These are phyloP conservation scores for Leguminivora glycinivorella DNA, from an alignment of 1,140 invertebrate genomes.

Conservation along the genomic window DNA sequence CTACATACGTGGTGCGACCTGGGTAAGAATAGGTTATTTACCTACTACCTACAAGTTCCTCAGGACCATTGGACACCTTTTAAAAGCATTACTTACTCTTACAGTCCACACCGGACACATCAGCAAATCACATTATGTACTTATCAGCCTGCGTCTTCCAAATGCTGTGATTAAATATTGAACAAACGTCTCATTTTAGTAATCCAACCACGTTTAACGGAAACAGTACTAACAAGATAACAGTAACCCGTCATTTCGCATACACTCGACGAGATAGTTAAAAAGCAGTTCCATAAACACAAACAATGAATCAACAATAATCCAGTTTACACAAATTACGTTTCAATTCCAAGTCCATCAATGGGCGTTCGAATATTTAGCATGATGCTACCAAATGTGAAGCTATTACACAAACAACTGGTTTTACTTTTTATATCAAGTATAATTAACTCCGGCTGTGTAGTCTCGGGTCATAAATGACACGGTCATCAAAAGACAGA, in stretches of 20 bases:
- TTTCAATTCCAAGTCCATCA: conserved; percentile 23
- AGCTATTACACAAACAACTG: conserved; percentile 9
- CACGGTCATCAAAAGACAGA: conserved; percentile 51
- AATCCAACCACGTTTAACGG: not conserved
- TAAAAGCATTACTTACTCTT: too few species aligned
- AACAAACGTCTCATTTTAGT: not conserved
- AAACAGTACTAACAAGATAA: conserved; percentile 23
- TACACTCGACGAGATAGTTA: conserved; percentile 18
- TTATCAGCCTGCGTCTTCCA: too few species aligned
- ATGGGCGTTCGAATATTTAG: conserved; percentile 23
- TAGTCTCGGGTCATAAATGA: conserved; percentile 43
- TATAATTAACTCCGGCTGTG: conserved; percentile 40
- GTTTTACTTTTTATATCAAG: conserved; percentile 24
- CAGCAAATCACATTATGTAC: too few species aligned
- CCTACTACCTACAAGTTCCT: too few species aligned
- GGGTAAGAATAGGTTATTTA: not conserved
- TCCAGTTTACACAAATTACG: conserved; percentile 28
- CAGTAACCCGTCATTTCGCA: conserved; percentile 25
- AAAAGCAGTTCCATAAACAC: conserved; percentile 14
- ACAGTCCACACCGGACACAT: too few species aligned
- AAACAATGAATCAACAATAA: conserved; percentile 28
- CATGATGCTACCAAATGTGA: conserved; percentile 13
- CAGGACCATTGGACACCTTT: too few species aligned
- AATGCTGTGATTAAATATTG: not conserved
- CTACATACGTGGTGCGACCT: too few species aligned